phyloP scores from a whole-genome alignment of 2,888 invertebrate genomes.

The Noctua fimbriata region DNA sequence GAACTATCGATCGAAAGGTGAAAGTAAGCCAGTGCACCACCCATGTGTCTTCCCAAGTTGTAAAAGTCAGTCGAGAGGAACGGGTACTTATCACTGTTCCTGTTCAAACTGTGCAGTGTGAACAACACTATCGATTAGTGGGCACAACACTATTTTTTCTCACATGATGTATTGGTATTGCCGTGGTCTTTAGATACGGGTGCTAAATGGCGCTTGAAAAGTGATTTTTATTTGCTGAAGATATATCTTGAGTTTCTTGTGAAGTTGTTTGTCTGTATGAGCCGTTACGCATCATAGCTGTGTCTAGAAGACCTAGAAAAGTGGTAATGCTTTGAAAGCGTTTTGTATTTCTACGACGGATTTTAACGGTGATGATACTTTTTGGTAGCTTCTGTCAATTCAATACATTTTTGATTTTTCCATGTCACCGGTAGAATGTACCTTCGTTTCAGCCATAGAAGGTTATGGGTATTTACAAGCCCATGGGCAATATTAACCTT shows the following conservation, averaged over 20 bases:
- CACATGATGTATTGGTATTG: slow-evolving; percentile 55
- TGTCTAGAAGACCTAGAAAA: background rate
- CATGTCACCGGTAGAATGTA: background rate
- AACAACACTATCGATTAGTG: slow-evolving; percentile 48
- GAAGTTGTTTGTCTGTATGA: background rate
- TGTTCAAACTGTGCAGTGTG: slow-evolving; percentile 41
- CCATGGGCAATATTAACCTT: background rate
- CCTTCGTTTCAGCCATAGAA: background rate
- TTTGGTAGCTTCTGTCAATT: background rate
- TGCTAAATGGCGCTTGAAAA: slow-evolving; percentile 40
- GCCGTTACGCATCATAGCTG: background rate
- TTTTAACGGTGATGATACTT: background rate
- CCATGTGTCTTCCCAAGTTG: slow-evolving; percentile 57
- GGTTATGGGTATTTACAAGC: background rate
- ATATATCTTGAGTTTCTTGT: background rate
- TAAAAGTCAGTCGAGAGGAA: slow-evolving; percentile 59
- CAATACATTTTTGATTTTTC: background rate
- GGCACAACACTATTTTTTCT: slow-evolving; percentile 46
- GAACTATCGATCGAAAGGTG: slow-evolving; percentile 40
- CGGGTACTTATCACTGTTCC: slow-evolving; percentile 52
- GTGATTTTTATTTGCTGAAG: slow-evolving; percentile 33
- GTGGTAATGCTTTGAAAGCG: background rate
- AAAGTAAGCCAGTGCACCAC: slow-evolving; percentile 53
- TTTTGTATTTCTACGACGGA: background rate
- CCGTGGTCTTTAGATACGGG: slow-evolving; percentile 16